These are phyloP conservation scores for Pocillopora verrucosa DNA, from an alignment of 64 coral and sea anemone genomes.

Conservation along the genomic window DNA sequence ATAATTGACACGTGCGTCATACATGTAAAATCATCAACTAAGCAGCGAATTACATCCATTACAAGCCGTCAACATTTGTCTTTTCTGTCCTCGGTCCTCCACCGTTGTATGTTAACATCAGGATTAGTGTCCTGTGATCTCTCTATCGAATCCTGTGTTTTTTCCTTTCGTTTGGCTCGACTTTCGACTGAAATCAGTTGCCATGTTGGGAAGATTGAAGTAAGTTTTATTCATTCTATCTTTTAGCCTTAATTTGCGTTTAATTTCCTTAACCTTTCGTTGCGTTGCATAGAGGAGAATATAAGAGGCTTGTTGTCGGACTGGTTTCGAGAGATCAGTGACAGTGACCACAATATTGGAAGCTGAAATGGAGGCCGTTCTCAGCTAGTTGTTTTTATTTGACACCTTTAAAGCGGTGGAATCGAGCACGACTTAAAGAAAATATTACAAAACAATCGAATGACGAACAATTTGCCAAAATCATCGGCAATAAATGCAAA, in stretches of 20 bases:
- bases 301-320: no score
- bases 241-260: not conserved
- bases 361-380: no score
- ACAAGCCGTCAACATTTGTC: constrained; percentile 33
- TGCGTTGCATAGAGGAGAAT: no score
- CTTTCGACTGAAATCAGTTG: not conserved
- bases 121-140: not conserved
- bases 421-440: not conserved
- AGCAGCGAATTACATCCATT: constrained; percentile 36
- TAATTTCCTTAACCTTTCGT: not conserved
- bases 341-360: no score
- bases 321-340: no score
- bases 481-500: not conserved
- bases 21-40: not conserved
- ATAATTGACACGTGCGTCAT: constrained; percentile 27
- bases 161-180: not conserved
- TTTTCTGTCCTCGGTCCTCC: not conserved
- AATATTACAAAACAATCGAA: not conserved
- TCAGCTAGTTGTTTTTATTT: no score
- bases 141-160: not conserved
- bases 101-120: not conserved
- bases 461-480: not conserved
- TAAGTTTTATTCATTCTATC: not conserved
- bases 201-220: constrained; percentile 50
- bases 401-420: not conserved